Evolutionary conservation across 1,140 invertebrate species (phyloP).

Genomic region (Agraylea sexmaculata): DNA sequence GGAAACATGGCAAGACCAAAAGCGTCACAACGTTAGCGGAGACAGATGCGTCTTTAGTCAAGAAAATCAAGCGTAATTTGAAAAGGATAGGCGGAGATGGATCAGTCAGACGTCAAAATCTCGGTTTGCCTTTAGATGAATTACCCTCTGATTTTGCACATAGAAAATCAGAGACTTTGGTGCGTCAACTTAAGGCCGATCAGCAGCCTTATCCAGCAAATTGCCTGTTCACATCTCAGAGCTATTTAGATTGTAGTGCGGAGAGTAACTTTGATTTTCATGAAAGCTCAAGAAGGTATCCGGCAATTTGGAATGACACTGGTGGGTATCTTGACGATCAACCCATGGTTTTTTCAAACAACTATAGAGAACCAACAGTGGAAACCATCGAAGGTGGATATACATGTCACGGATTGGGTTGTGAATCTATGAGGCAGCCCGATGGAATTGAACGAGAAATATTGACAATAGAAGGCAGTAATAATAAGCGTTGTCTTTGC

Average conservation of each 20-base stretch:
- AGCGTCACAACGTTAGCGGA: slow-evolving; percentile 35
- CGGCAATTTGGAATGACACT: slow-evolving; percentile 11
- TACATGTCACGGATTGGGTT: slow-evolving; percentile 23
- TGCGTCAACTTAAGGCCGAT: slow-evolving; percentile 30
- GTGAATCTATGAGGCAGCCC: slow-evolving; percentile 25
- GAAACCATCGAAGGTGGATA: slow-evolving; percentile 17
- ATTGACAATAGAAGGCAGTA: slow-evolving; percentile 26
- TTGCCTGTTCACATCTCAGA: slow-evolving; percentile 32
- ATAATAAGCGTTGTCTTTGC: slow-evolving; percentile 24
- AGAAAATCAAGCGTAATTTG: slow-evolving; percentile 40
- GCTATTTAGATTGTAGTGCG: slow-evolving; percentile 26
- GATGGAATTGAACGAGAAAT: slow-evolving; percentile 27
- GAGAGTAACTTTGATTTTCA: slow-evolving; percentile 26
- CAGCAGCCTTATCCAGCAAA: slow-evolving; percentile 30
- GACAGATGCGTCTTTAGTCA: slow-evolving; percentile 33
- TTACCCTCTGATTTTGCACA: slow-evolving; percentile 24
- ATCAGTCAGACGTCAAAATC: slow-evolving; percentile 35
- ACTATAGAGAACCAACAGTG: slow-evolving; percentile 15
- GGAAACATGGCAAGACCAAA: slow-evolving; percentile 37
- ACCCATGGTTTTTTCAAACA: slow-evolving; percentile 12
- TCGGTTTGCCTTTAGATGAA: slow-evolving; percentile 33
- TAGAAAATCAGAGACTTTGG: slow-evolving; percentile 33
- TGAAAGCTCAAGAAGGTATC: slow-evolving; percentile 17
- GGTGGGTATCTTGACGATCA: no score
- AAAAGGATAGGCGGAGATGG: slow-evolving; percentile 36